Base-by-base conservation (phyloP, 2,797 vertebrate species). In the Thripadectes ignobilis region DNA sequence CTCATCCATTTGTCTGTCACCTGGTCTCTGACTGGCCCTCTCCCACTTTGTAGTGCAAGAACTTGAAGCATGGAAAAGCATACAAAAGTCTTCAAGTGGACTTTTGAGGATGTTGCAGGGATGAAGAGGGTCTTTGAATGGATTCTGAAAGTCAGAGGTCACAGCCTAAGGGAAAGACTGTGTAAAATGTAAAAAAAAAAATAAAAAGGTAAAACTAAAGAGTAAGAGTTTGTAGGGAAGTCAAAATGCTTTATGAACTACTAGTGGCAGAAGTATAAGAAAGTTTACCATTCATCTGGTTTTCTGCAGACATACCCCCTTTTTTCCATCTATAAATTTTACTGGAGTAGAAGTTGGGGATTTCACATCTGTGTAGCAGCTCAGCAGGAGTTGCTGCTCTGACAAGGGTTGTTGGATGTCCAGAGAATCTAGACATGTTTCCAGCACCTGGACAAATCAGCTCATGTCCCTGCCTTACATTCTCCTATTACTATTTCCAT, bases 301-400 rank as follows among this genome's bases (percentile, higher is more conserved):
- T 93, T 94, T 86, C 54, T 78, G 76, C 46, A 94, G 88, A 66
- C 69, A 45, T 73, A 51, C 27, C 11, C 10, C n/a, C 22, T 65
- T 86, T 91, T 89, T 95, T 93, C 93, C 76, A 52, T 48, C 79
- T 84, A 75, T 95, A 93, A 95, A 94, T 88, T 95, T 93, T 93
- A 58, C 49, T 52, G 54, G 27, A 72, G 65, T 46, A 85, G 58
- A 80, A 94, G 54, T 38, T 75, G 46, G 54, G 68, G 62, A 75
- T 95, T 96, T 93, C 79, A 86, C 62, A 81, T 95, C 85, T 93
- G 73, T 78, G n/a, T 75, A 86, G 89, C 69, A 72, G 88, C 88
- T 94, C 79, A 91, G 93, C 36, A 49, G 93, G 91, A 89, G 82
- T 23, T 92, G 67, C 46, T 81, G 67, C 74, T 87, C 84, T 91